A percentile compares a stretch with the other conserved stretches of the same genome.
These are phyloP conservation scores for Sogatella furcifera DNA, from an alignment of 1,140 invertebrate genomes.

Conservation along the genomic window DNA sequence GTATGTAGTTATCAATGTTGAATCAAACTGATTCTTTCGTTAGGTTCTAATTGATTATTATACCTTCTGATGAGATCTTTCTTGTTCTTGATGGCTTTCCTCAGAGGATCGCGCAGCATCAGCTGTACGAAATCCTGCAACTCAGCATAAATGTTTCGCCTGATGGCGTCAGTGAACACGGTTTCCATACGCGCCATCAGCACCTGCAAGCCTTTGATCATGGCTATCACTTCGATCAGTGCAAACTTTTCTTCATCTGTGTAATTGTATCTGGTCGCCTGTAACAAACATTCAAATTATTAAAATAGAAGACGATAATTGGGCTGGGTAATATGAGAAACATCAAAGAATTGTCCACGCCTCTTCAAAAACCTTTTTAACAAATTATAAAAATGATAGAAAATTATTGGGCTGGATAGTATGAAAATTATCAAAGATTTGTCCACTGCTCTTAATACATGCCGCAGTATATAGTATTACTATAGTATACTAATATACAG, in stretches of 20 bases:
- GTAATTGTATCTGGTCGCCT: conserved; percentile 95
- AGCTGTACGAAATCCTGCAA: conserved; percentile 97
- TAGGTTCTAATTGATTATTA: background rate
- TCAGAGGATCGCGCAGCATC: conserved; percentile 76
- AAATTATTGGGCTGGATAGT: too few relatives aligned
- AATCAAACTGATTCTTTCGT: too few relatives aligned
- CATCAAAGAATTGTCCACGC: too few relatives aligned
- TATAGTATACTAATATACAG: too few relatives aligned
- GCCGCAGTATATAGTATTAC: too few relatives aligned
- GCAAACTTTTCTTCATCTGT: conserved; percentile 96
- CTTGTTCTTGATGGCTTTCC: conserved; percentile 97
- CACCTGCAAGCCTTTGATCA: conserved; percentile 98
- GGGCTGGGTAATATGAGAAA: too few relatives aligned
- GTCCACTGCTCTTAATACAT: too few relatives aligned
- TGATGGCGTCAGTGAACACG: conserved; percentile 91
- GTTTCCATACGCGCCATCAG: conserved; percentile 97
- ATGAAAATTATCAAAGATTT: too few relatives aligned
- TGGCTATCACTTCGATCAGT: conserved; percentile 95
- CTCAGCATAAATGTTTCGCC: conserved; percentile 90
- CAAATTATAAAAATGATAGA: too few relatives aligned
- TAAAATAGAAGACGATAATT: too few relatives aligned
- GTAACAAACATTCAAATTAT: background rate
- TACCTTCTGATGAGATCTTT: conserved; percentile 89
- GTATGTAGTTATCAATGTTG: too few relatives aligned
- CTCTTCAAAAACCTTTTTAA: too few relatives aligned